A percentile compares a stretch with the other conserved stretches of the same genome.
Conservation (phyloP, 2,888 invertebrate species). For the Acanthopleura granulata region DNA sequence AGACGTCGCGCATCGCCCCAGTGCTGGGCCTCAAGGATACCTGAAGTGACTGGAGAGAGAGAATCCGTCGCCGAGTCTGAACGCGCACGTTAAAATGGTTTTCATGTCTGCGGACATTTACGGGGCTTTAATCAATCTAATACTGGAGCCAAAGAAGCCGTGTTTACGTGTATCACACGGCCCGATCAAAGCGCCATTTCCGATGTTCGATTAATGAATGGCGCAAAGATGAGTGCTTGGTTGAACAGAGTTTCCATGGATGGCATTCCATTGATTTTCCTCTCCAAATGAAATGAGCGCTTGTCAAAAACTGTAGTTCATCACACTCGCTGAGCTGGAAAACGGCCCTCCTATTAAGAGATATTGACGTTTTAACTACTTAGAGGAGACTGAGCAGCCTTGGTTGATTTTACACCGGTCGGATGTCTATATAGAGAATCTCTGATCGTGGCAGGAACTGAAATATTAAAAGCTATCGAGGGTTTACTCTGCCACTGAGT, state of each 20-base stretch:
- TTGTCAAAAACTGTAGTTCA: slow-evolving; percentile 6
- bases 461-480: too few relatives aligned
- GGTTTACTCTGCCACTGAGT: too few relatives aligned
- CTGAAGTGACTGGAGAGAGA: neutral
- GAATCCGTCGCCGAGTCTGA: neutral
- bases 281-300: slow-evolving; percentile 1
- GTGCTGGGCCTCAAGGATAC: neutral
- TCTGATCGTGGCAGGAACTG: too few relatives aligned
- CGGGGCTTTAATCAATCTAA: slow-evolving; percentile 10
- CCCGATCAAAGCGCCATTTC: slow-evolving; percentile 6
- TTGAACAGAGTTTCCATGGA: neutral
- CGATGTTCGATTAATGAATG: neutral
- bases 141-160: neutral
- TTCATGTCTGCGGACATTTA: slow-evolving; percentile 8
- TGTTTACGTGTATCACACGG: slow-evolving; percentile 10
- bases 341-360: slow-evolving; percentile 1
- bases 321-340: neutral
- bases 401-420: neutral
- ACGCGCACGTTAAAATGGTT: slow-evolving; percentile 1
- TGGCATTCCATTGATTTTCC: neutral
- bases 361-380: slow-evolving; percentile 10
- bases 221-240: neutral
- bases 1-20: neutral
- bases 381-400: neutral
- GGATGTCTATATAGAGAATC: too few relatives aligned